These are phyloP conservation scores for Nanorana parkeri DNA, from an alignment of 2,113 vertebrate species.

Conservation along the genomic window DNA sequence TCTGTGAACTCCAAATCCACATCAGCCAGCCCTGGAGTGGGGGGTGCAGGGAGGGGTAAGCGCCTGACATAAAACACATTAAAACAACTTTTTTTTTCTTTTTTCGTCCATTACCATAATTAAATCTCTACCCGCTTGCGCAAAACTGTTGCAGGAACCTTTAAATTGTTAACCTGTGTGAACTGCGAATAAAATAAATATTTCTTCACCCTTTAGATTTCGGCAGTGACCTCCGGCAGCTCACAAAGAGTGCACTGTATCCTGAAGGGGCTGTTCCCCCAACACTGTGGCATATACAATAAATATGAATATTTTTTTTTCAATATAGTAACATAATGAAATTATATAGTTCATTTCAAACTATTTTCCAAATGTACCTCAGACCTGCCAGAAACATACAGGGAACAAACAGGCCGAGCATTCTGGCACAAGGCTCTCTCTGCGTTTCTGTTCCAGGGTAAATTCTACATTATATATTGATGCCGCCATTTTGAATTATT, in stretches of 20 bases:
- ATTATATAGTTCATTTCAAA: conserved; percentile 75
- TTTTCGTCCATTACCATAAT: conserved; percentile 5
- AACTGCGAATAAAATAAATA: conserved; percentile 54
- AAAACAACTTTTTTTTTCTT: neutral
- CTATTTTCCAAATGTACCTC: conserved; percentile 62
- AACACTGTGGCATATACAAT: conserved; percentile 77
- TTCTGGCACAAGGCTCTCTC: conserved; percentile 15
- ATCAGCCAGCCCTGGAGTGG: neutral
- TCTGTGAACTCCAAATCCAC: neutral
- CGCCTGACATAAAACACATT: neutral
- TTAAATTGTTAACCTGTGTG: conserved; percentile 46
- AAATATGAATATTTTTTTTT: conserved; percentile 70
- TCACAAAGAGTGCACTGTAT: conserved; percentile 69
- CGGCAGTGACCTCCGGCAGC: conserved; percentile 43
- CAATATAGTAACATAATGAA: conserved; percentile 64
- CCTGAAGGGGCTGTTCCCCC: conserved; percentile 65
- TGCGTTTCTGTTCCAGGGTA: neutral
- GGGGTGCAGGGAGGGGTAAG: neutral
- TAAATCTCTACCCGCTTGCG: conserved; percentile 8
- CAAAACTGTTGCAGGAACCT: conserved; percentile 43
- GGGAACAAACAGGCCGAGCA: conserved; percentile 71
- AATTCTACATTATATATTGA: too few relatives aligned
- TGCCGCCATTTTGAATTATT: too few relatives aligned
- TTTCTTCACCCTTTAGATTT: conserved; percentile 25
- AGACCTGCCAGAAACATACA: conserved; percentile 66